phyloP scores from a whole-genome alignment of 2,797 vertebrate species.

The Tinamus major region DNA sequence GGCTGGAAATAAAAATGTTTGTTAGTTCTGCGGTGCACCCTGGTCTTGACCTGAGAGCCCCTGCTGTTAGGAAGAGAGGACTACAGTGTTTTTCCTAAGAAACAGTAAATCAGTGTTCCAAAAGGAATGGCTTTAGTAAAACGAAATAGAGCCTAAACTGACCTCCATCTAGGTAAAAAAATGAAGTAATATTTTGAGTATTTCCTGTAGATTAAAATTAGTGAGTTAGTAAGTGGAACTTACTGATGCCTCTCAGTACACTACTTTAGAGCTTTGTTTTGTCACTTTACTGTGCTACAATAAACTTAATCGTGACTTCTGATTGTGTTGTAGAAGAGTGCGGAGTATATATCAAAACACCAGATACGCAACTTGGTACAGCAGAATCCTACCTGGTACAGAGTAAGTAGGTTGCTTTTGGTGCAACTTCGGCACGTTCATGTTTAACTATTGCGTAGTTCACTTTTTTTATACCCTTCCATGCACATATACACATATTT shows the following conservation, averaged over 20 bases:
- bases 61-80: too few relatives aligned
- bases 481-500: neutral
- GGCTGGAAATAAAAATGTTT: neutral
- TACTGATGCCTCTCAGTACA: neutral
- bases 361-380: constrained; percentile 67
- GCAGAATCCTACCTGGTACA: constrained; percentile 65
- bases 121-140: neutral
- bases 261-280: neutral
- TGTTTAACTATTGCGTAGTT: neutral
- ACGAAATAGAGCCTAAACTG: neutral
- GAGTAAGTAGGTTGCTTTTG: constrained; percentile 65
- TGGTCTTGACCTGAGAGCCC: fast-evolving
- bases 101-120: neutral
- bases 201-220: neutral
- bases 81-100: neutral
- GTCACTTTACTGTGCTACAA: neutral
- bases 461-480: neutral
- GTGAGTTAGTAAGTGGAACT: neutral
- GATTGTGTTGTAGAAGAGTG: constrained; percentile 87
- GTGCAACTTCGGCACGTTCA: neutral
- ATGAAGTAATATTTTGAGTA: neutral
- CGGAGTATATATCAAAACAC: constrained; percentile 90
- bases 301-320: constrained; percentile 40
- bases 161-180: neutral
- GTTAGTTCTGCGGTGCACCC: neutral